Evolutionary conservation across 2,888 invertebrate species (phyloP).

Genomic region (Tetropium fuscum): DNA sequence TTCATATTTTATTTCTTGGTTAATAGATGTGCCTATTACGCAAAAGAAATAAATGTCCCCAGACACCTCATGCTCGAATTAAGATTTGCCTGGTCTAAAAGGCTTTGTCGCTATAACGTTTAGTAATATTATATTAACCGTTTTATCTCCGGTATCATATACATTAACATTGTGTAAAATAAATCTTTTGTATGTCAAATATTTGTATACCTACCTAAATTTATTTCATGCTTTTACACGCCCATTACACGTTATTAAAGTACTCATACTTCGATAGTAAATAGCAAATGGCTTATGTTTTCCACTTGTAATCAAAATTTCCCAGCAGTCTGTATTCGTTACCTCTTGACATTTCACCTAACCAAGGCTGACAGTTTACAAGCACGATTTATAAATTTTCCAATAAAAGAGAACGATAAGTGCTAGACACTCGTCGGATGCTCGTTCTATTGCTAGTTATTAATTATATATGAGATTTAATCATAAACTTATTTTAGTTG

Average conservation of each 20-base stretch:
- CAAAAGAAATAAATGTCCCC: no score
- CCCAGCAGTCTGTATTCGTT: background rate
- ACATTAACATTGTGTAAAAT: no score
- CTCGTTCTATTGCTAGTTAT: background rate
- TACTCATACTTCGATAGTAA: background rate
- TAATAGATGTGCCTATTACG: no score
- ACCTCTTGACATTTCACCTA: background rate
- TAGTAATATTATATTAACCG: no score
- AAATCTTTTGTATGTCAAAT: no score
- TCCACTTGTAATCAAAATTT: conserved; percentile 5
- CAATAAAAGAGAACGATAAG: conserved; percentile 1
- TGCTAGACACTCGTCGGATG: background rate
- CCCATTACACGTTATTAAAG: background rate
- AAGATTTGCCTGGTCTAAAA: no score
- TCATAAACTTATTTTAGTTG: background rate
- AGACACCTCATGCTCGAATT: no score
- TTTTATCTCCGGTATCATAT: no score
- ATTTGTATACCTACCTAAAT: no score
- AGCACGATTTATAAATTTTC: conserved; percentile 2
- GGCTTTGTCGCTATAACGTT: no score
- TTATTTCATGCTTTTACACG: no score
- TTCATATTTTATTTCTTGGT: no score
- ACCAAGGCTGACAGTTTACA: background rate
- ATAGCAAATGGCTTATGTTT: conserved; percentile 2
- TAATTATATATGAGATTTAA: background rate